Conservation (phyloP, 2,113 vertebrate genomes). For the Rissa tridactyla region DNA sequence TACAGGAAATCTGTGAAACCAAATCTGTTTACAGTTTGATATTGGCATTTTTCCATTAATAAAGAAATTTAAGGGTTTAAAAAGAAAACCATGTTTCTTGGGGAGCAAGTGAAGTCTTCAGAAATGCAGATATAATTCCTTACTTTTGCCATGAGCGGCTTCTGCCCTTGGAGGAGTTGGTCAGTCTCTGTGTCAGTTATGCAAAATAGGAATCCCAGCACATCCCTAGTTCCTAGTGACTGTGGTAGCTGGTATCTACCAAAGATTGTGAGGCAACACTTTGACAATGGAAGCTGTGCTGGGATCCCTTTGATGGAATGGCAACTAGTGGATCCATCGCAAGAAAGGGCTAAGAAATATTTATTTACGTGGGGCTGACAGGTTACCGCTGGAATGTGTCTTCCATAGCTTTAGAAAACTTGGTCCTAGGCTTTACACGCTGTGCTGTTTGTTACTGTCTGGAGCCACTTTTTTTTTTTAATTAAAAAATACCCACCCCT, state of each 20-base stretch:
- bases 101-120: neutral
- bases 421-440: neutral
- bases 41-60: constrained; percentile 17
- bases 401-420: neutral
- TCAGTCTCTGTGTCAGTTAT: neutral
- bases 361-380: neutral
- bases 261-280: neutral
- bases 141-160: neutral
- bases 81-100: neutral
- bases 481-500: neutral
- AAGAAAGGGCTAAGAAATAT: neutral
- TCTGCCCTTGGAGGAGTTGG: neutral
- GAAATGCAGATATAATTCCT: neutral
- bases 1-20: neutral
- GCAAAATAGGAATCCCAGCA: neutral
- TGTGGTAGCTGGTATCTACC: neutral
- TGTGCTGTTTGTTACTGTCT: neutral
- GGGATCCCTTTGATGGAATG: neutral
- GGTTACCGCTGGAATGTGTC: neutral
- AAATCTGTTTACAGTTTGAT: neutral
- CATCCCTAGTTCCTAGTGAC: neutral
- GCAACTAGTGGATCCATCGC: neutral
- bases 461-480: neutral
- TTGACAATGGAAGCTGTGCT: neutral
- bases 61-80: neutral